Evolutionary conservation across 1,140 invertebrate species (phyloP).

Genomic region (Aphis gossypii): DNA sequence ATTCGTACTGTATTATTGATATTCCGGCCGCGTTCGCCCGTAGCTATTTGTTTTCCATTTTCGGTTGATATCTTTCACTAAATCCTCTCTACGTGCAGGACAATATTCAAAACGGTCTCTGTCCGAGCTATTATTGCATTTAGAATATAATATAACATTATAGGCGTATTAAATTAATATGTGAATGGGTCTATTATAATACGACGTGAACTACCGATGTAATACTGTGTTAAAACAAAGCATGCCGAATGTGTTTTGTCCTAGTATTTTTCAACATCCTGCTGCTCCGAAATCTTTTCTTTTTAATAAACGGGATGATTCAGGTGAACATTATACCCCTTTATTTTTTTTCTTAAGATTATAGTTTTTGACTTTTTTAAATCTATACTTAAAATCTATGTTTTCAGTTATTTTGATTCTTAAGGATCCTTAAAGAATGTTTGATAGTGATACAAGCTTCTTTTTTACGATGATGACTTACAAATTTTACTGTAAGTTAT

Average conservation of each 20-base stretch:
- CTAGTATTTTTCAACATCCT: background rate
- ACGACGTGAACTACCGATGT: background rate
- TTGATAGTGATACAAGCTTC: too few species aligned
- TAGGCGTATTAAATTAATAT: background rate
- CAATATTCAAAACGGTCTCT: background rate
- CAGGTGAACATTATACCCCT: too few species aligned
- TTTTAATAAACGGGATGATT: too few species aligned
- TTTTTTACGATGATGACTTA: too few species aligned
- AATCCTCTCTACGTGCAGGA: background rate
- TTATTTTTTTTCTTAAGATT: too few species aligned
- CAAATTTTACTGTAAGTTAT: too few species aligned
- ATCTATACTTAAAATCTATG: too few species aligned
- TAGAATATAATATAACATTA: background rate
- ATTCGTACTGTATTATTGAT: slow-evolving; percentile 14
- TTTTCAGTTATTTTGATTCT: too few species aligned
- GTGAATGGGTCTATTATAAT: background rate
- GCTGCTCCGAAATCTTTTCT: background rate
- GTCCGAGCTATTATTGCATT: background rate
- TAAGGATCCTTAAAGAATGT: too few species aligned
- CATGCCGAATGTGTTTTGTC: background rate
- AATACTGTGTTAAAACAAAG: background rate
- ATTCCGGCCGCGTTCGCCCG: background rate
- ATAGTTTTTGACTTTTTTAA: too few species aligned
- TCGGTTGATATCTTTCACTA: background rate
- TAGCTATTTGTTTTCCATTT: slow-evolving; percentile 25